Conservation (phyloP, 2,797 vertebrate genomes). For the Channallabes apus region DNA sequence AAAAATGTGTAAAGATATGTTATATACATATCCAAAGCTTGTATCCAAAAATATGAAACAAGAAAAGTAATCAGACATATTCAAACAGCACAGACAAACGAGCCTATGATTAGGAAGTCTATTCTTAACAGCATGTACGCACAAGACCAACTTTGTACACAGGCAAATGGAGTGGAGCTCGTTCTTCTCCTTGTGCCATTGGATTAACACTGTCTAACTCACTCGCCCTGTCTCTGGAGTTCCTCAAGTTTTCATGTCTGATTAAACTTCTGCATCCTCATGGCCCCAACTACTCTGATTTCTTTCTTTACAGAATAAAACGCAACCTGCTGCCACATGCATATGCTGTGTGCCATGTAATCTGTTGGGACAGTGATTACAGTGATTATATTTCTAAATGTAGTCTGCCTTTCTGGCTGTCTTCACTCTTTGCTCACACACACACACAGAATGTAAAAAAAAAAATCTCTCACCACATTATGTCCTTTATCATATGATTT, state of each 20-base stretch:
- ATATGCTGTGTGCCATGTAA: not conserved
- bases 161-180: not conserved
- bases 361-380: slow-evolving; percentile 2
- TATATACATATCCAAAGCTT: not conserved
- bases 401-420: not conserved
- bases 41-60: not conserved
- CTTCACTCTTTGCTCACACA: not conserved
- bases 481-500: not conserved
- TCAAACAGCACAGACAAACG: not conserved
- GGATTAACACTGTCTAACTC: not conserved
- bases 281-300: not conserved
- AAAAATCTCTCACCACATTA: not conserved
- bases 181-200: not conserved
- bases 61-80: not conserved
- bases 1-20: not conserved
- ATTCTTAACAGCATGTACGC: not conserved
- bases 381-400: slow-evolving; percentile 21
- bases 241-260: not conserved
- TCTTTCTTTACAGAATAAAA: not conserved
- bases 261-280: not conserved
- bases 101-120: not conserved
- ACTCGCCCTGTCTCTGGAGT: not conserved
- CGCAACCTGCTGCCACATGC: not conserved
- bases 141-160: not conserved
- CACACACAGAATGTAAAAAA: not conserved